Evolutionary conservation across 2,113 vertebrate genomes (phyloP).

Genomic region (Petrocephalus microphthalmus): DNA sequence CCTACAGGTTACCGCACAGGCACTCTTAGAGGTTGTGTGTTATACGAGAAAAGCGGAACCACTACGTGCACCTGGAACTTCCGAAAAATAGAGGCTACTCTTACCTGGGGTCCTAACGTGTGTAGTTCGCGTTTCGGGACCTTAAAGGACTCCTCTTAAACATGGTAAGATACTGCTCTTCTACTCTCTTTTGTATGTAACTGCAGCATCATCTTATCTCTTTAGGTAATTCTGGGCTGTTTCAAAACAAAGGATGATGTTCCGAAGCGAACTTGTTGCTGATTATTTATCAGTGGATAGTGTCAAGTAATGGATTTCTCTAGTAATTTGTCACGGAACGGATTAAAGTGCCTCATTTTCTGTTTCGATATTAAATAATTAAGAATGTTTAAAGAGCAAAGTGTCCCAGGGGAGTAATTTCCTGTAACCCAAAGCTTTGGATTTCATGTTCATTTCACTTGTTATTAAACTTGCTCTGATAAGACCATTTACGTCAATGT

Average conservation of each 20-base stretch:
- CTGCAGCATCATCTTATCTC: background rate
- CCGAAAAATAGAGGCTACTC: background rate
- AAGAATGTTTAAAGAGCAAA: background rate
- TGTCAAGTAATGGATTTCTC: background rate
- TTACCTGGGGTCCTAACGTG: background rate
- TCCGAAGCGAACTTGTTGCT: background rate
- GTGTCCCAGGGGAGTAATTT: background rate
- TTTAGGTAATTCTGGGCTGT: background rate
- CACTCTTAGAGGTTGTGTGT: background rate
- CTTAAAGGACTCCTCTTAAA: background rate
- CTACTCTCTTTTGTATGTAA: background rate
- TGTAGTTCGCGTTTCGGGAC: background rate
- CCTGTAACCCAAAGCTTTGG: background rate
- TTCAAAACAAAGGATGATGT: background rate
- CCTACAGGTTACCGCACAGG: background rate
- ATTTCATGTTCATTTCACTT: background rate
- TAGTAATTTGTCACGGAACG: background rate
- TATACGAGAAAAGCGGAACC: conserved; percentile 20
- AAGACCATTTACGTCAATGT: background rate
- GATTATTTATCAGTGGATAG: background rate
- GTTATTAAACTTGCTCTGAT: background rate
- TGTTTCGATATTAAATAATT: background rate
- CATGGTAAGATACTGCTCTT: conserved; percentile 6
- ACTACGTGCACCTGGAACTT: background rate
- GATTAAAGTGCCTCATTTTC: background rate